Evolutionary conservation across 2,113 vertebrate genomes (phyloP).

Genomic region (Hypanus sabinus): DNA sequence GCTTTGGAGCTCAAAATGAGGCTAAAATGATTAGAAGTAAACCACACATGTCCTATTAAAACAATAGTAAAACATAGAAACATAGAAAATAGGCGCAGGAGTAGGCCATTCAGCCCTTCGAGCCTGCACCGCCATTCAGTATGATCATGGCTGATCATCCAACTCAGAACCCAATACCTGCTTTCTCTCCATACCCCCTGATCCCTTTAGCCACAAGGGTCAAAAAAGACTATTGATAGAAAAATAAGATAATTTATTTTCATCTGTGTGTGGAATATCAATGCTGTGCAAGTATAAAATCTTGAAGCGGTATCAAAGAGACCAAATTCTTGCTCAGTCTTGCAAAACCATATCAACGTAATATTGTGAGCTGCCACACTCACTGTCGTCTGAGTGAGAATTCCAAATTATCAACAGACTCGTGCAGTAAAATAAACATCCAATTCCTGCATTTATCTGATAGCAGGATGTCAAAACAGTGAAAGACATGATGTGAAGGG

Average conservation of each 20-base stretch:
- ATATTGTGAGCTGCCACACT: not conserved
- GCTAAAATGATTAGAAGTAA: not conserved
- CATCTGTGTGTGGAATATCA: not conserved
- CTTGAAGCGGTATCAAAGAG: not conserved
- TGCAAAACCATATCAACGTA: not conserved
- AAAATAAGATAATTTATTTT: not conserved
- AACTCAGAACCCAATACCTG: no score
- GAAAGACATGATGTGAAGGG: not conserved
- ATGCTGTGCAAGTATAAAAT: not conserved
- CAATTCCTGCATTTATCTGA: not conserved
- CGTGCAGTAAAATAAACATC: not conserved
- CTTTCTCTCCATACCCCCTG: no score
- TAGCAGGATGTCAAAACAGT: not conserved
- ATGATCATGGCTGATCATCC: no score
- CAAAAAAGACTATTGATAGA: not conserved
- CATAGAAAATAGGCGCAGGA: no score
- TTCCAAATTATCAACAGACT: not conserved
- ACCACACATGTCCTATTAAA: not conserved
- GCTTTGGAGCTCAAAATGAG: not conserved
- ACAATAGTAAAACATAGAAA: no score
- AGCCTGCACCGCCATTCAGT: no score
- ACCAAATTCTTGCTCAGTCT: not conserved
- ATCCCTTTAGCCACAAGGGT: no score
- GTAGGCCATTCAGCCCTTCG: no score
- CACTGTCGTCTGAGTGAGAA: not conserved